Conservation (phyloP, 2,113 vertebrate genomes). For the Crotalus horridus region DNA sequence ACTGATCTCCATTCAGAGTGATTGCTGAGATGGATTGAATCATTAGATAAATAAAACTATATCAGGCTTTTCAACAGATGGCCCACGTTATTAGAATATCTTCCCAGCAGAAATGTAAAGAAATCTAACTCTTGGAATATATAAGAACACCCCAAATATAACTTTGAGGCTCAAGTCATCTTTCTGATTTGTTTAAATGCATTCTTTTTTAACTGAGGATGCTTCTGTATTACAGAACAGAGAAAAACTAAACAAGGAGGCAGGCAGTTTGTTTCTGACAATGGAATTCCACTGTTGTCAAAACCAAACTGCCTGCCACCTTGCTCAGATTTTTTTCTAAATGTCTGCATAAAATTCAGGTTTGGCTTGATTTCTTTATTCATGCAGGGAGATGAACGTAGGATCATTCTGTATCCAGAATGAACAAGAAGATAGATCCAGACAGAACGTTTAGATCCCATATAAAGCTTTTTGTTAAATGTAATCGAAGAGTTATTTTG, state of each 20-base stretch:
- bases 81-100: not conserved
- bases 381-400: not conserved
- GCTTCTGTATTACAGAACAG: not conserved
- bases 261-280: not conserved
- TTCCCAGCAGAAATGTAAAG: not conserved
- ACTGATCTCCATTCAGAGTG: not conserved
- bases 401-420: not conserved
- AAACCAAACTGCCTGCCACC: not conserved
- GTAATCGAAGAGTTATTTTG: not conserved
- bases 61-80: not conserved
- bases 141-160: not conserved
- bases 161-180: not conserved
- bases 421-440: not conserved
- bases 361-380: not conserved
- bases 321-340: not conserved
- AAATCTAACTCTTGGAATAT: not conserved
- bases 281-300: not conserved
- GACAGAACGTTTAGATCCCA: not conserved
- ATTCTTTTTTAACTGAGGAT: not conserved
- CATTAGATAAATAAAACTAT: not conserved
- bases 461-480: not conserved
- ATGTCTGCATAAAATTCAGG: not conserved
- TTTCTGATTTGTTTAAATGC: not conserved
- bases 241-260: not conserved
- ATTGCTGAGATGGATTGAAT: not conserved